Conservation (phyloP, 2,113 vertebrate genomes). For the Mesembrinibis cayennensis region DNA sequence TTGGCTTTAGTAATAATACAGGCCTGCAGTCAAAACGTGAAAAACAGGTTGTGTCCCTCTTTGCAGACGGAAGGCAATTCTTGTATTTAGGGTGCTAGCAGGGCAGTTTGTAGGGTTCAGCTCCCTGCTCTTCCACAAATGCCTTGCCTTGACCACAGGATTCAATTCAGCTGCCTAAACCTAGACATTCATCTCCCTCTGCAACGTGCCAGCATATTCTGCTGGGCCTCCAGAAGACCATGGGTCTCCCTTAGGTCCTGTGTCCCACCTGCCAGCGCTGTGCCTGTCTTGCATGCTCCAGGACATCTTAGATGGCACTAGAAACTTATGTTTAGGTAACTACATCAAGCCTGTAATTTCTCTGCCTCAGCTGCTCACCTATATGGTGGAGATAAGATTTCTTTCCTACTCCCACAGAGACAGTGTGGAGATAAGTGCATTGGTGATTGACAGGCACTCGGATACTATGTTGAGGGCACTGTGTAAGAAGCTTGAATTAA, state of each 20-base stretch:
- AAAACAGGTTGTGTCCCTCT: neutral
- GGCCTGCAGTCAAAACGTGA: neutral
- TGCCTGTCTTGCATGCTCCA: neutral
- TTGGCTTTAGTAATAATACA: neutral
- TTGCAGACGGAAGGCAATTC: neutral
- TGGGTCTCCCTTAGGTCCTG: neutral
- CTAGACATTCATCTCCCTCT: neutral
- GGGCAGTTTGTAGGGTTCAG: neutral
- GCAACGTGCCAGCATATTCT: neutral
- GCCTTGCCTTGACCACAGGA: neutral
- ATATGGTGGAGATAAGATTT: conserved; percentile 14
- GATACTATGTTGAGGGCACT: neutral
- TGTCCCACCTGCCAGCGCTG: neutral
- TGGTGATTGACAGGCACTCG: conserved; percentile 7
- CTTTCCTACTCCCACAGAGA: neutral
- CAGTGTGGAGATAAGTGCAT: neutral
- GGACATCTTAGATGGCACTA: neutral
- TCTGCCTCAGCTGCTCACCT: neutral
- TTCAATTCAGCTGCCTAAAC: neutral
- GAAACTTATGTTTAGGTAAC: neutral
- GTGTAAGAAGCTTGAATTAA: conserved; percentile 8
- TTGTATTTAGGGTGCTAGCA: neutral
- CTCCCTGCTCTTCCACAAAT: neutral
- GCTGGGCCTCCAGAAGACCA: neutral
- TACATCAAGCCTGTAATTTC: neutral